Conservation (phyloP, 92 coral and sea anemone species). For the Heteractis magnifica region DNA sequence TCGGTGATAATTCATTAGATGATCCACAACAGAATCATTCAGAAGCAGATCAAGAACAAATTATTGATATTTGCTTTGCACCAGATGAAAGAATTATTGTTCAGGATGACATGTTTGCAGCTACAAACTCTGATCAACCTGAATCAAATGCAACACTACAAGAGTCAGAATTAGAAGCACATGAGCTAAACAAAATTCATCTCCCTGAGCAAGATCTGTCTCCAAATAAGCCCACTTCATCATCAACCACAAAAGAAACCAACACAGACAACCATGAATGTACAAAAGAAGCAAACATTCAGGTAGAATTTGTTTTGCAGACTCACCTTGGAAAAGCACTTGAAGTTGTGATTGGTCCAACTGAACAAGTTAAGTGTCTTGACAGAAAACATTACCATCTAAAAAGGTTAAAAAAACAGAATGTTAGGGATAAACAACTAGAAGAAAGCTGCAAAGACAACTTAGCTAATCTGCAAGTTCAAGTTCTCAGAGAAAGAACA, state of each 20-base stretch:
- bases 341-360: constrained; percentile 41
- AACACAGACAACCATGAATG: background rate
- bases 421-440: constrained; percentile 7
- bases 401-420: constrained; percentile 14
- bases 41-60: constrained; percentile 23
- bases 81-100: constrained; percentile 17
- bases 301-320: constrained; percentile 14
- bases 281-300: background rate
- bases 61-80: constrained; percentile 20
- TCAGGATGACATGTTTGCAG: background rate
- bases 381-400: constrained; percentile 37
- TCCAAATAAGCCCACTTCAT: background rate
- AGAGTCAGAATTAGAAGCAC: background rate
- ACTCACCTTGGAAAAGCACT: constrained; percentile 52
- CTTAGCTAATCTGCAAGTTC: constrained; percentile 45
- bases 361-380: constrained; percentile 40
- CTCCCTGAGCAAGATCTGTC: background rate
- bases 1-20: background rate
- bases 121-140: background rate
- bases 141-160: background rate
- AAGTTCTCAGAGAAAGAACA: constrained; percentile 34
- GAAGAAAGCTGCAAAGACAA: constrained; percentile 25
- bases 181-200: background rate
- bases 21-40: background rate
- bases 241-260: background rate